Evolutionary conservation across 2,113 vertebrate genomes (phyloP).

Genomic region (Tympanuchus pallidicinctus): DNA sequence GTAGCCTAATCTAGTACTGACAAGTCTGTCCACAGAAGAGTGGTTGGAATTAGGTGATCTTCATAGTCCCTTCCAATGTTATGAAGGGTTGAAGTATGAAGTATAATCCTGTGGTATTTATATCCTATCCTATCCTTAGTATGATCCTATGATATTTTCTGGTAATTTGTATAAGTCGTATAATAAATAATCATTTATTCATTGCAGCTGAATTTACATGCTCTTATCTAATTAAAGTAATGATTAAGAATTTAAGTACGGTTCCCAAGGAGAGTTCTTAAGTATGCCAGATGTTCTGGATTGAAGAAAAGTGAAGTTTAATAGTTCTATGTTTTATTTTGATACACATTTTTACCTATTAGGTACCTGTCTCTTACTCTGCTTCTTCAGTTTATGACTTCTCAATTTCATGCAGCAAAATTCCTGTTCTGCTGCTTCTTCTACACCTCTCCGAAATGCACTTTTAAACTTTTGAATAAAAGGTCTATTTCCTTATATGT

Average conservation of each 20-base stretch:
- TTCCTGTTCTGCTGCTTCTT: neutral
- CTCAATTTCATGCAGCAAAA: neutral
- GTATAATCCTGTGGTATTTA: neutral
- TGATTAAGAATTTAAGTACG: neutral
- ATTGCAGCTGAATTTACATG: neutral
- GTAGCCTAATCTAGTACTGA: neutral
- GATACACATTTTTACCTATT: neutral
- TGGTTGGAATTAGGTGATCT: neutral
- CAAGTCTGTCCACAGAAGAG: neutral
- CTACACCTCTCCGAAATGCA: neutral
- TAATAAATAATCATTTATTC: neutral
- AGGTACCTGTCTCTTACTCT: fast-evolving
- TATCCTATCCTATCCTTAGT: neutral
- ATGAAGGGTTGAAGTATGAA: too few species aligned
- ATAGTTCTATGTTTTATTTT: neutral
- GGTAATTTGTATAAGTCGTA: neutral
- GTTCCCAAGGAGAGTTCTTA: fast-evolving
- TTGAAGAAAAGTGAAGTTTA: neutral
- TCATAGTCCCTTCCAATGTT: too few species aligned
- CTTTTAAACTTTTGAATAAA: neutral
- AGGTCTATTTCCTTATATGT: neutral
- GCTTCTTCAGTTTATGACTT: neutral
- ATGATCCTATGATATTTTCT: neutral
- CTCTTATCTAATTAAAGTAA: neutral
- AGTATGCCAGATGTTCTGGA: neutral